Evolutionary conservation across 2,888 invertebrate genomes (phyloP).

Genomic region (Silvanus unidentatus): DNA sequence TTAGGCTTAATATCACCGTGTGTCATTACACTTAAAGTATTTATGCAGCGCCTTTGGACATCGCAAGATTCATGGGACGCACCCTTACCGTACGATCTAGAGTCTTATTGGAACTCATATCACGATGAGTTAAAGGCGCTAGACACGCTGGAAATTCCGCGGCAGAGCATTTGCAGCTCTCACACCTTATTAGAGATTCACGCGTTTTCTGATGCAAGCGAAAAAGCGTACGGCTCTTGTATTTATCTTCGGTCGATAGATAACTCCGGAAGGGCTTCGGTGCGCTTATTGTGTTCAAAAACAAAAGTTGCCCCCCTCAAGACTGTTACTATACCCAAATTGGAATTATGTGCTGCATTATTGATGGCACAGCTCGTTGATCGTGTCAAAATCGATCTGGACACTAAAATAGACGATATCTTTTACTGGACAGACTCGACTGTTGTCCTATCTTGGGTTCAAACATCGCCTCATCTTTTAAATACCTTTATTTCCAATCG

Average conservation of each 20-base stretch:
- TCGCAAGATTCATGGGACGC: constrained; percentile 10
- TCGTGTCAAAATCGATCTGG: too few relatives aligned
- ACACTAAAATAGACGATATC: too few relatives aligned
- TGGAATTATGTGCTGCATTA: too few relatives aligned
- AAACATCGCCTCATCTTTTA: too few relatives aligned
- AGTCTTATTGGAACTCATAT: constrained; percentile 6
- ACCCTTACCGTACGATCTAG: background rate
- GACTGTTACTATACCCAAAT: too few relatives aligned
- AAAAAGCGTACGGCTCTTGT: constrained; percentile 17
- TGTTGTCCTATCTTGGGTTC: too few relatives aligned
- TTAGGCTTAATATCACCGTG: constrained; percentile 10
- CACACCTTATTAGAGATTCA: background rate
- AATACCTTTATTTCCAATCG: too few relatives aligned
- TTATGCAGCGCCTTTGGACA: constrained; percentile 10
- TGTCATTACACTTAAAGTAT: constrained; percentile 6
- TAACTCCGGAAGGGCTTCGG: background rate
- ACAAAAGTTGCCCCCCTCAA: too few relatives aligned
- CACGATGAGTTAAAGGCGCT: constrained; percentile 4
- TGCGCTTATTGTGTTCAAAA: too few relatives aligned
- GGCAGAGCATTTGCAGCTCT: constrained; percentile 3
- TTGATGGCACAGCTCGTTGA: too few relatives aligned
- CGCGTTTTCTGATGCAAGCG: constrained; percentile 9
- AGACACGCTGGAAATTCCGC: constrained; percentile 7
- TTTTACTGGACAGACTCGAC: too few relatives aligned
- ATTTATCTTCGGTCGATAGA: constrained; percentile 11